Evolutionary conservation across 2,797 vertebrate species (phyloP).

Genomic region (Tenualosa thibaudeaui): DNA sequence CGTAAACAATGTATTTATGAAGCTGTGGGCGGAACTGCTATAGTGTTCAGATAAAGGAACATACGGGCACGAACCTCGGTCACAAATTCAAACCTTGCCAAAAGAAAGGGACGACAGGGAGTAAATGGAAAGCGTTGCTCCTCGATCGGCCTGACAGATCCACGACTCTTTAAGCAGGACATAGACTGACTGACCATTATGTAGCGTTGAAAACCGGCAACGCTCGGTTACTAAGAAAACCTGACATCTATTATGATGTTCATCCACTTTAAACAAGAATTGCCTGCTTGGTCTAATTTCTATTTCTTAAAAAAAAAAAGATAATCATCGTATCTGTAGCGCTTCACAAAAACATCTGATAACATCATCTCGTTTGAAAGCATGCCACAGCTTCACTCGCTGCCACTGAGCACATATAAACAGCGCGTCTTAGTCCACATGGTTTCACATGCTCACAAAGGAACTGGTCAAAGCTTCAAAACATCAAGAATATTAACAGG

Average conservation of each 20-base stretch:
- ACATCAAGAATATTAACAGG: not conserved
- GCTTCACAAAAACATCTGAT: no score
- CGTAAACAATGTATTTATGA: not conserved
- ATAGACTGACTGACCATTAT: not conserved
- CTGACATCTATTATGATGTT: no score
- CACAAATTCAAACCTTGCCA: not conserved
- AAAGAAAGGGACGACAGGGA: not conserved
- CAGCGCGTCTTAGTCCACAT: not conserved
- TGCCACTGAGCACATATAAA: not conserved
- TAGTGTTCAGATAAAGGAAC: not conserved
- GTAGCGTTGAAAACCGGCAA: not conserved
- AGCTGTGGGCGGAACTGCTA: not conserved
- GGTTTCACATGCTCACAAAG: not conserved
- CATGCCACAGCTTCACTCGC: no score
- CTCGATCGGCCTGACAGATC: not conserved
- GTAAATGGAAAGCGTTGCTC: not conserved
- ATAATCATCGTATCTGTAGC: no score
- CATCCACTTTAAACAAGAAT: no score
- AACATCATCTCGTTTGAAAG: not conserved
- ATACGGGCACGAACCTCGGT: not conserved
- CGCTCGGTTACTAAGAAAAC: no score
- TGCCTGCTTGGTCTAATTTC: no score
- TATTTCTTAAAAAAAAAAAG: no score
- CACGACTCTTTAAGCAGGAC: not conserved
- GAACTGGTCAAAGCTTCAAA: not conserved